Percentiles rank a stretch among this genome's conserved stretches.
These are phyloP conservation scores for Saturnia japonica DNA, from an alignment of 2,888 invertebrate species.

Conservation along the genomic window DNA sequence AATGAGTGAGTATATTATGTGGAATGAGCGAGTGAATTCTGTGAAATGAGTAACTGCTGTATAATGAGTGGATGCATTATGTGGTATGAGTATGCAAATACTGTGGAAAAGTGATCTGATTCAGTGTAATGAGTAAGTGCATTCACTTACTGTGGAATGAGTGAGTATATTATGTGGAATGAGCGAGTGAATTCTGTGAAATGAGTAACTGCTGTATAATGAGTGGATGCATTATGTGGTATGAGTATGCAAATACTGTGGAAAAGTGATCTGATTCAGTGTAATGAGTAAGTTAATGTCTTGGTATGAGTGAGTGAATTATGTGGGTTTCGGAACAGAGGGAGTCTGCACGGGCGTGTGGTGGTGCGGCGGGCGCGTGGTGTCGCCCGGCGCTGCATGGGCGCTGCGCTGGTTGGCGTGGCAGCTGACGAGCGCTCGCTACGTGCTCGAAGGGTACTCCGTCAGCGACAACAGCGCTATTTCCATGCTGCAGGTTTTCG, in stretches of 20 bases:
- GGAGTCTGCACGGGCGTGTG: slow-evolving; percentile 44
- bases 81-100: no score
- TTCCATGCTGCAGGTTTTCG: slow-evolving; percentile 98
- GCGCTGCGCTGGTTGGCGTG: slow-evolving; percentile 98
- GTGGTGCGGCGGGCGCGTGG: slow-evolving; percentile 85
- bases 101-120: not conserved
- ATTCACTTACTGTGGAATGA: no score
- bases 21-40: not conserved
- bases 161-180: no score
- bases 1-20: no score
- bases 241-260: not conserved
- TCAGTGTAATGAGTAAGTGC: not conserved
- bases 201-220: not conserved
- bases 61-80: no score
- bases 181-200: not conserved
- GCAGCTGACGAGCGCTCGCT: slow-evolving; percentile 98
- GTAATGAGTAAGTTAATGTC: no score
- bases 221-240: not conserved
- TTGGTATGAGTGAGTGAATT: not conserved
- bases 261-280: no score
- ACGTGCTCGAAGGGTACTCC: slow-evolving; percentile 98
- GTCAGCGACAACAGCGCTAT: slow-evolving; percentile 98
- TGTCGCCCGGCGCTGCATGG: slow-evolving; percentile 98
- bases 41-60: no score
- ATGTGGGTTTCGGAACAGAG: slow-evolving; percentile 30